Evolutionary conservation across 2,113 vertebrate genomes (phyloP), one percentile per base, ranked within the genome.

Genomic region (Eulacestoma nigropectus): DNA sequence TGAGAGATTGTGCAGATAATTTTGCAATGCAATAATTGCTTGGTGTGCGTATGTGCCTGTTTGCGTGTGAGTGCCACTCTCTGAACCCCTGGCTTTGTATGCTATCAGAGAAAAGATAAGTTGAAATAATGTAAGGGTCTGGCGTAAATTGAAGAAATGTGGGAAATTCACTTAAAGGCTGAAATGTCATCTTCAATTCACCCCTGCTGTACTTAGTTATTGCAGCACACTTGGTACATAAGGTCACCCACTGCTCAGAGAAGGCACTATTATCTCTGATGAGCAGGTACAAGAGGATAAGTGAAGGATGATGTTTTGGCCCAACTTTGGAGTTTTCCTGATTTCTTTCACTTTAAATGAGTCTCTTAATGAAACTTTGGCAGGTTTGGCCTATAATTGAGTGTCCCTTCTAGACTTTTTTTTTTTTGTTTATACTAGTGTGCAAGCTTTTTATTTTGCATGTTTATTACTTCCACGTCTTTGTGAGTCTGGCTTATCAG

Each of bases 121-220:
- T 79, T 76, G 90, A 92, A 93, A 93, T 94, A 94, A 84, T 82
- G 20, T 14, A 39, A 87, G 53, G 49, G 33, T 63, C 69, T 95
- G 93, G 80, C 4, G 0, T 84, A 94, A 84, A 90, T 73, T 46
- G 93, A 82, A 93, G 90, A 93, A 93, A 94, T 88, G 62, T 69
- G 57, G 90, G 77, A 93, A 90, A 96, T 94, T 68, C 83, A 91
- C 83, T 96, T 94, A 96, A 92, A 96, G 95, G 88, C 78, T 95
- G 85, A 97, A 96, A 95, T 95, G 88, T 84, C 96, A 95, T 96
- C 76, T 84, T 90, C 95, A 96, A 53, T 90, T 97, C 86, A 90
- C 88, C 93, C 80, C 86, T 96, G 88, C 94, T 95, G 80, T 87
- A 96, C 78, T 86, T 95, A 75, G 95, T 96, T 92, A 94, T 59